These are phyloP conservation scores for Hylyphantes graminicola DNA, from an alignment of 1,140 invertebrate species.

Conservation along the genomic window DNA sequence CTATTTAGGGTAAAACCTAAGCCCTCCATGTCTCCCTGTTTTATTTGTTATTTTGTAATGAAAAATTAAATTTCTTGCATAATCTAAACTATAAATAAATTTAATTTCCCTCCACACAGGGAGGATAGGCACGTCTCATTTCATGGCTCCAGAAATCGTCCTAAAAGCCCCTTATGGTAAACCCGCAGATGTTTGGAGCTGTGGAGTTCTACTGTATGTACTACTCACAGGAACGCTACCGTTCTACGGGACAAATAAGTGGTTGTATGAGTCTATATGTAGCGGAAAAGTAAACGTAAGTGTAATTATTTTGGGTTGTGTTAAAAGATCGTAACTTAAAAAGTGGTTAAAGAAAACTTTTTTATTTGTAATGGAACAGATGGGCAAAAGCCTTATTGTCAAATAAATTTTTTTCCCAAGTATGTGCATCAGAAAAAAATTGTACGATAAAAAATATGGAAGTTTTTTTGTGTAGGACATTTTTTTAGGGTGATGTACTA, in stretches of 20 bases:
- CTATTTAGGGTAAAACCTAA: too few species aligned
- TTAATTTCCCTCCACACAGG: conserved; percentile 74
- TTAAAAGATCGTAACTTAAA: neutral
- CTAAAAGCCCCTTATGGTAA: conserved; percentile 91
- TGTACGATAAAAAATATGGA: too few species aligned
- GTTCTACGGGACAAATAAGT: conserved; percentile 91
- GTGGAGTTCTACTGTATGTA: conserved; percentile 94
- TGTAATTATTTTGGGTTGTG: neutral
- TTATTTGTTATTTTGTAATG: neutral
- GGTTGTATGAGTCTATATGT: conserved; percentile 90
- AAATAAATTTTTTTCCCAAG: too few species aligned
- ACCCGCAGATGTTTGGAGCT: conserved; percentile 95
- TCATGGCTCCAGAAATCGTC: conserved; percentile 97
- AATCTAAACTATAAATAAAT: neutral
- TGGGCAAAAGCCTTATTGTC: too few species aligned
- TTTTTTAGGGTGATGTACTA: too few species aligned
- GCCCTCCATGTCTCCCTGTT: neutral
- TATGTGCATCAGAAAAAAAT: too few species aligned
- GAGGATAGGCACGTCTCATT: conserved; percentile 93
- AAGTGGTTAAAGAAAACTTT: neutral
- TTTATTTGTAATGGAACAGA: neutral
- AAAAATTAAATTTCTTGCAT: neutral
- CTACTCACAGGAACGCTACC: conserved; percentile 92
- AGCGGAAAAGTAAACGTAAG: conserved; percentile 84
- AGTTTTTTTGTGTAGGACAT: too few species aligned